Conservation (phyloP, 2,113 vertebrate species). For the Parus major region DNA sequence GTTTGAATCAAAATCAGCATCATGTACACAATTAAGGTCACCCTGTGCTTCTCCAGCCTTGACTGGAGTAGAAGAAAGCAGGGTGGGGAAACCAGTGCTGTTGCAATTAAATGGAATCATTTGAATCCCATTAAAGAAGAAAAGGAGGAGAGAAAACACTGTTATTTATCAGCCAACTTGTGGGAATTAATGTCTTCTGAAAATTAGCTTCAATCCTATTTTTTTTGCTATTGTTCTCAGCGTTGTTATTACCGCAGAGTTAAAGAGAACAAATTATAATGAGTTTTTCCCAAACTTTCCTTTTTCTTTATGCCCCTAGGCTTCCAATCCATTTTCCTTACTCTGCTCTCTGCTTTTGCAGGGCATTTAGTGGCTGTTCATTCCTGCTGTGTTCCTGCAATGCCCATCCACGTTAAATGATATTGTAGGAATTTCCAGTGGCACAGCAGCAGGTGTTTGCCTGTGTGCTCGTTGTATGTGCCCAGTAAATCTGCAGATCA, state of each 20-base stretch:
- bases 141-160: not conserved
- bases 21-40: not conserved
- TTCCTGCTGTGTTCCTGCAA: not conserved
- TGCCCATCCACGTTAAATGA: not conserved
- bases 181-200: not conserved
- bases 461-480: not conserved
- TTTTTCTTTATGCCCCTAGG: not conserved
- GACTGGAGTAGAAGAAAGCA: not conserved
- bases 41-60: not conserved
- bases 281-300: not conserved
- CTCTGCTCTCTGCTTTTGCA: not conserved
- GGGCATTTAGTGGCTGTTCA: not conserved
- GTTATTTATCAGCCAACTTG: not conserved
- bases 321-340: not conserved
- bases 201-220: not conserved
- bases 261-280: not conserved
- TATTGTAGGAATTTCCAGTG: not conserved
- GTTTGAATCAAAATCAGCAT: not conserved
- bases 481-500: not conserved
- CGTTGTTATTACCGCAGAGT: not conserved
- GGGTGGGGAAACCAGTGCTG: not conserved
- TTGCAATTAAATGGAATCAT: not conserved
- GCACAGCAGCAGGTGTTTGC: not conserved
- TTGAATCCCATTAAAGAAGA: not conserved
- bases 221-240: not conserved